Base-by-base conservation (phyloP, 2,113 vertebrate species). In the Steatornis caripensis region DNA sequence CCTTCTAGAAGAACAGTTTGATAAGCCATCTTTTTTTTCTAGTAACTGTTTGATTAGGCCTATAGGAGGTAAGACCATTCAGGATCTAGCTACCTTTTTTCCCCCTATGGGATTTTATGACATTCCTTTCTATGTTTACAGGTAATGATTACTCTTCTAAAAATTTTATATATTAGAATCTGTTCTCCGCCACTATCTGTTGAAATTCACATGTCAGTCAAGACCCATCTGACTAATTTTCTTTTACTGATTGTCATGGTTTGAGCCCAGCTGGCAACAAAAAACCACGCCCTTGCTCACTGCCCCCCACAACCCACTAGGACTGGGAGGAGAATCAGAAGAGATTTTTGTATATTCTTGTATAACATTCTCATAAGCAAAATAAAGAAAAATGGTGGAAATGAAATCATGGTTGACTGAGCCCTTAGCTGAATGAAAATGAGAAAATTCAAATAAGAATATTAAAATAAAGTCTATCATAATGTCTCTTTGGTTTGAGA, bases 61-160 rank as follows among this genome's bases (percentile, higher is more conserved):
- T 79, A 51, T 4, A 48, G 14, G 16, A 70, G 20, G 5, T 45
- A 76, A 51, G 5, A 41, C 5, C 57, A 39, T 34, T 71, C 43
- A 39, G 10, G 20, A 30, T 54, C 12, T 27, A 76, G 37, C 1
- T 2, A 41, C 5, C 2, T 49, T 83, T 76, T 46, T 43, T 6
- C 14, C 2, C 0, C 2, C 2, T 3, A 4, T 45, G 17, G 8
- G 36, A 68, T 7, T 41, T 1, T 53, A 30, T 36, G 43, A 60
- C 5, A 34, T 39, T 84, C 16, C 4, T 68, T 51, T 84, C 6
- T n/a, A n/a, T 34, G 9, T 64, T 78, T 60, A 53, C 13, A 78
- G 34, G 22, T 18, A 72, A 69, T 12, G 2, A 41, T 19, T 69
- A 19, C 6, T 81, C 72, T 55, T 61, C 5, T 32, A 51, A 65